Evolutionary conservation across 2,797 vertebrate species (phyloP).

Genomic region (Sarcophilus harrisii): DNA sequence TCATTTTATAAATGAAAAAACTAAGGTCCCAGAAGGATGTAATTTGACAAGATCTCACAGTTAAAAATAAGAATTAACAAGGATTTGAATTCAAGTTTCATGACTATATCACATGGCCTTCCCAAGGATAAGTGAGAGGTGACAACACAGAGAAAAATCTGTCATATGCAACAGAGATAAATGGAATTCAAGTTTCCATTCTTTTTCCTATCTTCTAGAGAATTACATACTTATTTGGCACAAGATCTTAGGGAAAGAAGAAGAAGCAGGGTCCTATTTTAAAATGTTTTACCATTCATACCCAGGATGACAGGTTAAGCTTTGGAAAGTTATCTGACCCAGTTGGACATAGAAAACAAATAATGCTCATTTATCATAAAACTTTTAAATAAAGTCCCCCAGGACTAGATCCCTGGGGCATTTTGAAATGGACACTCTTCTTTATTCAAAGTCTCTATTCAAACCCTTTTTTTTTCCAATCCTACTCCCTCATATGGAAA

Average conservation of each 20-base stretch:
- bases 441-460: neutral
- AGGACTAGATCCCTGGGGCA: neutral
- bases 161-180: neutral
- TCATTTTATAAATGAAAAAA: neutral
- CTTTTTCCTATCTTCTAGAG: neutral
- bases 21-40: neutral
- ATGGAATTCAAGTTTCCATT: neutral
- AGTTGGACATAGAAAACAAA: neutral
- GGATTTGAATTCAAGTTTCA: neutral
- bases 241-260: neutral
- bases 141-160: neutral
- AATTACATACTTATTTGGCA: neutral
- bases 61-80: neutral
- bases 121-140: neutral
- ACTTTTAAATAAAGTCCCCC: neutral
- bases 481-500: slow-evolving; percentile 56
- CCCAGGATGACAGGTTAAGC: neutral
- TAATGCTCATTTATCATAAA: neutral
- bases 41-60: neutral
- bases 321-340: neutral
- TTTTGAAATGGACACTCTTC: neutral
- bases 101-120: neutral
- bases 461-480: neutral
- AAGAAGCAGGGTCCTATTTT: neutral
- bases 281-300: neutral